These are phyloP conservation scores for Lamproptera curius DNA, from an alignment of 2,888 invertebrate species.

Conservation along the genomic window DNA sequence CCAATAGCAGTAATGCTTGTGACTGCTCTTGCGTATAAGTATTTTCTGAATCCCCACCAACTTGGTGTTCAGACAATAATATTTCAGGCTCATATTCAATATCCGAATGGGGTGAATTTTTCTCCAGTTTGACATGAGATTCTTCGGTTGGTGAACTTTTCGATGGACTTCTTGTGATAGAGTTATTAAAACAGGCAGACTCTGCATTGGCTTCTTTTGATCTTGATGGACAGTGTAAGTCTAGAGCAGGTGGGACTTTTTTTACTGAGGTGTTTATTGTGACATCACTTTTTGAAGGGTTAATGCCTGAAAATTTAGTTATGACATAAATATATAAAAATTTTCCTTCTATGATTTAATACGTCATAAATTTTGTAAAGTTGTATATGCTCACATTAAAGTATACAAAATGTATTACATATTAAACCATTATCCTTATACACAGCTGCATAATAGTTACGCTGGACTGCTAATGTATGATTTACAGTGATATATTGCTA, in stretches of 20 bases:
- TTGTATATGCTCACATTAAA: too few relatives aligned
- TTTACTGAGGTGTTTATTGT: constrained; percentile 52
- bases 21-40: constrained; percentile 58
- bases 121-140: constrained; percentile 59
- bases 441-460: too few relatives aligned
- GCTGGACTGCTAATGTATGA: too few relatives aligned
- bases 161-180: constrained; percentile 54
- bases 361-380: too few relatives aligned
- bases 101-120: constrained; percentile 67
- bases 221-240: constrained; percentile 42
- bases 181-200: constrained; percentile 40
- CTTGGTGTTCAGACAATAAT: constrained; percentile 66
- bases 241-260: constrained; percentile 51
- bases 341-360: neutral
- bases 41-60: constrained; percentile 55
- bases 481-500: too few relatives aligned
- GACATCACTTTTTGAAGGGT: constrained; percentile 65
- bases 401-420: too few relatives aligned
- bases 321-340: neutral
- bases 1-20: constrained; percentile 56
- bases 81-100: constrained; percentile 71
- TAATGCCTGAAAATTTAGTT: constrained; percentile 64
- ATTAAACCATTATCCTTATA: too few relatives aligned
- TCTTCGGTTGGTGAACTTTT: constrained; percentile 51
- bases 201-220: constrained; percentile 56